phyloP scores from a whole-genome alignment of 2,113 vertebrate species.

The Neolamprologus cancellatus region DNA sequence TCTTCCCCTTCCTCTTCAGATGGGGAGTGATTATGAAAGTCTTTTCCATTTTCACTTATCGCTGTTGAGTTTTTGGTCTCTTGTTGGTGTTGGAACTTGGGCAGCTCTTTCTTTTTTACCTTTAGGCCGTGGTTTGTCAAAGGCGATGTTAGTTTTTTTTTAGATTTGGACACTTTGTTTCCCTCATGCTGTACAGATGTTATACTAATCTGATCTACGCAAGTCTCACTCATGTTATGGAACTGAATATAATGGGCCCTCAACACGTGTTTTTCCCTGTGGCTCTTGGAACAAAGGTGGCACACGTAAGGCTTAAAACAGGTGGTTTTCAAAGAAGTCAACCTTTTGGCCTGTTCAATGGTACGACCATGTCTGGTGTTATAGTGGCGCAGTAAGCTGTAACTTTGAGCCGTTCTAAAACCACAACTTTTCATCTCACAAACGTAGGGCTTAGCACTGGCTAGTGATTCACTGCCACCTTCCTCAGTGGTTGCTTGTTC shows the following conservation, averaged over 20 bases:
- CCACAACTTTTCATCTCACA: slow-evolving; percentile 82
- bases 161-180: slow-evolving; percentile 2
- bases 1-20: slow-evolving; percentile 41
- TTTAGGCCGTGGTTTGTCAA: background rate
- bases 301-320: slow-evolving; percentile 85
- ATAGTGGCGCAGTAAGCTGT: slow-evolving; percentile 87
- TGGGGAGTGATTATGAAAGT: background rate
- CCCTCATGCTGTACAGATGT: background rate
- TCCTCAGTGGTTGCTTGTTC: slow-evolving; percentile 44
- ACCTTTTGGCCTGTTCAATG: slow-evolving; percentile 78
- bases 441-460: slow-evolving; percentile 83
- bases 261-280: slow-evolving; percentile 84
- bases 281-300: slow-evolving; percentile 87
- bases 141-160: background rate
- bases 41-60: slow-evolving; percentile 21
- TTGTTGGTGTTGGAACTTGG: slow-evolving; percentile 6
- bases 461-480: slow-evolving; percentile 72
- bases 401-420: slow-evolving; percentile 85
- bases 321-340: slow-evolving; percentile 68
- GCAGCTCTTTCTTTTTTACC: slow-evolving; percentile 2
- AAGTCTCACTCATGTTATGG: slow-evolving; percentile 76
- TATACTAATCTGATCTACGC: slow-evolving; percentile 50
- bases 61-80: background rate
- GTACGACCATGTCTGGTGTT: slow-evolving; percentile 81
- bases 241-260: slow-evolving; percentile 81